Evolutionary conservation across 2,797 vertebrate species (phyloP), one percentile per base, ranked within the genome.

Genomic region (Coendou prehensilis): DNA sequence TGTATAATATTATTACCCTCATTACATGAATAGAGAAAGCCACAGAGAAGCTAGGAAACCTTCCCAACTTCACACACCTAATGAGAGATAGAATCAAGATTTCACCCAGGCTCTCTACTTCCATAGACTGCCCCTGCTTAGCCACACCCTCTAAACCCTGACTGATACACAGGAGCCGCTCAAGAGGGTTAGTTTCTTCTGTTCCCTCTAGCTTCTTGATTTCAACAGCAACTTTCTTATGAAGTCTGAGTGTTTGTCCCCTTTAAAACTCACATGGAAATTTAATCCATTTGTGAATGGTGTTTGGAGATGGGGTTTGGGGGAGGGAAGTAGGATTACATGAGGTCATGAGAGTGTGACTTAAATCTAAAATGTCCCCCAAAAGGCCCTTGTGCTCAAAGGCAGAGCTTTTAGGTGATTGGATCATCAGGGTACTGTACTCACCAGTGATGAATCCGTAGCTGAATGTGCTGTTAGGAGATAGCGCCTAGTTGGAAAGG

Each of bases 91-190:
- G 56, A 76, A 57, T 3, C 4, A 59, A 26, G 56, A 50, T 52
- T 64, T 37, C 6, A 33, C 9, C 9, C 2, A 17, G 56, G 8
- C 18, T 7, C 1, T 17, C n/a, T n/a, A 11, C 56, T 47, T 71
- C 30, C 10, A 76, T 33, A 6, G 14, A 23, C 17, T 13, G 7
- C 59, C 54, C 26, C 17, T 9, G 10, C 50, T 23, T n/a, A 37
- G 23, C 6, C 15, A 41, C 6, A 0, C 33, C 59, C 22, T 61
- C 13, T 41, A n/a, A 61, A 45, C 73, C 11, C 18, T 2, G 13
- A 50, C 11, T 63, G 41, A 69, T 4, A 13, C 0, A 4, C 26
- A 69, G 10, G 0, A 26, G 14, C 26, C n/a, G 6, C 33, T n/a
- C 2, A 3, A 8, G 0, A 2, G 28, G n/a, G 11, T 92, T 61